A percentile compares a stretch with the other conserved stretches of the same genome.
Conservation (phyloP, 2,113 vertebrate genomes). For the Spizaetus ornatus region DNA sequence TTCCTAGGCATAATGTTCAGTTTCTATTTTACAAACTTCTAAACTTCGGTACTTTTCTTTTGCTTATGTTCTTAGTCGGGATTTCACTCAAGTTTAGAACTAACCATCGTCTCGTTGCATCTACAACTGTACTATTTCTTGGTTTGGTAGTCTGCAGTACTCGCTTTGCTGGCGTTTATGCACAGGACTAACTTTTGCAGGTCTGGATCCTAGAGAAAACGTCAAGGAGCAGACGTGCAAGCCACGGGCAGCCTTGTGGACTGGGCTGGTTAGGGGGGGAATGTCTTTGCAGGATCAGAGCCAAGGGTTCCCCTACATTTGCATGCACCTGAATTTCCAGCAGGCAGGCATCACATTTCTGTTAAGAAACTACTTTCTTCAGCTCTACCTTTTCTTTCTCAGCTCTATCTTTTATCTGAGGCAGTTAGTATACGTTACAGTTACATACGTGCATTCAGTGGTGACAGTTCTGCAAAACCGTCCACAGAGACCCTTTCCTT, state of each 20-base stretch:
- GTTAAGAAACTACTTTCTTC: neutral
- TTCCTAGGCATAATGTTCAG: neutral
- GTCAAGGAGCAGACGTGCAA: neutral
- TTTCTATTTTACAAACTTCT: neutral
- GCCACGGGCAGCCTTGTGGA: neutral
- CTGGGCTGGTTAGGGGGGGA: neutral
- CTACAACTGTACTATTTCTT: neutral
- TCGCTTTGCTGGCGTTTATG: neutral
- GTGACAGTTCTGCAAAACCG: neutral
- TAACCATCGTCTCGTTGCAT: accelerated
- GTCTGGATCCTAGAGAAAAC: neutral
- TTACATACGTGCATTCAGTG: accelerated
- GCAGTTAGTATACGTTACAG: accelerated
- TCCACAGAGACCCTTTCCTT: neutral
- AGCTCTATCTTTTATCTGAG: neutral
- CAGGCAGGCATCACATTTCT: neutral
- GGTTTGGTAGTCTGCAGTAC: neutral
- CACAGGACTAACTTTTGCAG: neutral
- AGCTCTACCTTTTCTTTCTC: neutral
- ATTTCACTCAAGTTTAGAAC: neutral
- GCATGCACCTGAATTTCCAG: neutral
- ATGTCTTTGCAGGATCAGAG: neutral
- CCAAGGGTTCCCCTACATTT: neutral
- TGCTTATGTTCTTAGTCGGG: neutral
- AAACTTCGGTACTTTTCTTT: neutral